phyloP scores from a whole-genome alignment of 1,140 invertebrate genomes.

The Drosophila trapezifrons region DNA sequence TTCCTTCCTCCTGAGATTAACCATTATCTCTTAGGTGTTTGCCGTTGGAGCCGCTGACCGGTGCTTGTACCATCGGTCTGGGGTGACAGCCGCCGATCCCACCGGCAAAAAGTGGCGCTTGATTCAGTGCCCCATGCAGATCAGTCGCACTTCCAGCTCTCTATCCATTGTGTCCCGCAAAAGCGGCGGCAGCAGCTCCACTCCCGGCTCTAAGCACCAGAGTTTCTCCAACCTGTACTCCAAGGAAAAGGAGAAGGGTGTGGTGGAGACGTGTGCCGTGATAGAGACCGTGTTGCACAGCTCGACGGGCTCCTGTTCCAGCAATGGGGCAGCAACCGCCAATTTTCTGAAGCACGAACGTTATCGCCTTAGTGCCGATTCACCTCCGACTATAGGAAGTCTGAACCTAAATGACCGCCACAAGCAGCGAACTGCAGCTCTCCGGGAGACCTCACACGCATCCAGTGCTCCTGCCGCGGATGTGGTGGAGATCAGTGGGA shows the following conservation, averaged over 20 bases:
- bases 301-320: conserved; percentile 84
- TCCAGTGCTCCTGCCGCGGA: conserved; percentile 77
- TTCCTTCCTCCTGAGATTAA: conserved; percentile 82
- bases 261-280: conserved; percentile 73
- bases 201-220: conserved; percentile 81
- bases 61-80: conserved; percentile 91
- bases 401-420: conserved; percentile 78
- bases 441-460: conserved; percentile 64
- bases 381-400: conserved; percentile 80
- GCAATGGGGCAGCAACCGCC: conserved; percentile 67
- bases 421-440: conserved; percentile 67
- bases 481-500: conserved; percentile 78
- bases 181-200: conserved; percentile 85
- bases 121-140: conserved; percentile 90
- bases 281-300: conserved; percentile 87
- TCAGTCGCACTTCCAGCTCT: conserved; percentile 91
- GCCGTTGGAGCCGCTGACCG: conserved; percentile 88
- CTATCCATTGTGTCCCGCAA: conserved; percentile 84
- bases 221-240: conserved; percentile 81
- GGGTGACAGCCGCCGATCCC: conserved; percentile 90
- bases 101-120: conserved; percentile 94
- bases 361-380: conserved; percentile 68
- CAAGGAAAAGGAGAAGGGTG: conserved; percentile 81
- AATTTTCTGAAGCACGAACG: conserved; percentile 75
- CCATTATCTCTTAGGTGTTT: conserved; percentile 84